Evolutionary conservation across 1,140 invertebrate genomes (phyloP).

Genomic region (Venturia canescens): DNA sequence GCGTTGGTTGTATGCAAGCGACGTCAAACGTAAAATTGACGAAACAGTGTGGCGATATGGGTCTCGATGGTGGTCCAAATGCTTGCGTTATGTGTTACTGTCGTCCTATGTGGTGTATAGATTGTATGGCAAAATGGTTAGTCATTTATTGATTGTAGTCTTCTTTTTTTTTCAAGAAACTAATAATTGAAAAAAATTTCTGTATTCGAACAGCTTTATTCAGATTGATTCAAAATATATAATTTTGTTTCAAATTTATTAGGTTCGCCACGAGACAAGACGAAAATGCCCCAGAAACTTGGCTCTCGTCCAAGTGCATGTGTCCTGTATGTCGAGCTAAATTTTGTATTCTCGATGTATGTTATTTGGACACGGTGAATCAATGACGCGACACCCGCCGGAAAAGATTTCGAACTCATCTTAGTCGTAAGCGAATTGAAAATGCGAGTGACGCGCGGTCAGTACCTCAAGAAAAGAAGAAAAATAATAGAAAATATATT

Average conservation of each 20-base stretch:
- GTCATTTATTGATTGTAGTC: conserved; percentile 23
- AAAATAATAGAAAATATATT: not conserved
- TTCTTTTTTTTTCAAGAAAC: too few species aligned
- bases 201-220: too few species aligned
- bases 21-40: conserved; percentile 88
- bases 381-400: conserved; percentile 26
- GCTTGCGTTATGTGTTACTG: conserved; percentile 82
- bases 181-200: too few species aligned
- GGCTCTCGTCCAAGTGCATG: conserved; percentile 91
- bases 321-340: conserved; percentile 92
- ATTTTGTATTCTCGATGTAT: conserved; percentile 92
- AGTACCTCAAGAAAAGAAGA: conserved; percentile 21
- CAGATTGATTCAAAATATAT: too few species aligned
- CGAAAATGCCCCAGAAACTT: conserved; percentile 83
- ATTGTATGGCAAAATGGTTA: conserved; percentile 92
- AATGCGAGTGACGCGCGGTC: conserved; percentile 24
- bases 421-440: conserved; percentile 16
- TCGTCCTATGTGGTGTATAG: conserved; percentile 92
- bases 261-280: conserved; percentile 91
- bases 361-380: conserved; percentile 55
- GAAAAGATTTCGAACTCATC: conserved; percentile 1
- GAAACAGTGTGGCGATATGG: conserved; percentile 81
- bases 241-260: conserved; percentile 54
- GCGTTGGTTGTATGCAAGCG: conserved; percentile 92
- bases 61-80: conserved; percentile 71